Evolutionary conservation across 1,140 invertebrate genomes (phyloP), one percentile per base, ranked within the genome.

Genomic region (Heterodera schachtii): DNA sequence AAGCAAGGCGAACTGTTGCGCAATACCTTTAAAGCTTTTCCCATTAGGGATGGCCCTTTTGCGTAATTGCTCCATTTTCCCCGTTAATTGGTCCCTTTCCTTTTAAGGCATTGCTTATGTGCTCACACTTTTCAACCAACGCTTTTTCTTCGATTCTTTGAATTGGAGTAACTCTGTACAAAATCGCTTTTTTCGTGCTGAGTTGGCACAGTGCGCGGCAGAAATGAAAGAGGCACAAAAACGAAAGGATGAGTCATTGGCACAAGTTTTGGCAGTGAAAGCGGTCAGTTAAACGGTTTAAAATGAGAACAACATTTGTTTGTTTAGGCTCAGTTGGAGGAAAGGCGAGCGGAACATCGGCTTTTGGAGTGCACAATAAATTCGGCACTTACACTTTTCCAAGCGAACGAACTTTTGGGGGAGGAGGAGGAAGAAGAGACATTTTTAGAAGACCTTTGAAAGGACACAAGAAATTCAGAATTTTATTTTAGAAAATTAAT

Each of bases 101-200:
- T 52, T 85, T 81, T 9, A 83, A 93, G 93, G 93, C 66, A 87
- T 94, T n/a, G 93, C 94, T 2, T 94, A 93, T 86, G 91, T 94
- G 60, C 90, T 94, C 13, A 92, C 93, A 85, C 89, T 94, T 47
- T 87, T 94, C 5, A 91, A 93, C 82, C 92, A 93, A 88, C 92
- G 92, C 85, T 91, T 92, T 70, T 94, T 95, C 85, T 95, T 98
- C 90, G 95, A 98, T 91, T 94, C 95, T 6, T 91, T 99, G 2
- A 95, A 96, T 90, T 99, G 97, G 97, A 98, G 97, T 89, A 93
- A 95, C 79, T 95, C 96, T 5, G 94, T 98, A 1, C 90, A 92
- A 73, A 92, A 92, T 85, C 92, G 90, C 16, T 64, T 64, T 84
- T 91, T 92, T 3, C 87, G 90, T 21, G 80, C 90, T 3, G 90